A percentile compares a stretch with the other conserved stretches of the same genome.
Conservation (phyloP, 2,113 vertebrate genomes). For the Calidris pygmaea region DNA sequence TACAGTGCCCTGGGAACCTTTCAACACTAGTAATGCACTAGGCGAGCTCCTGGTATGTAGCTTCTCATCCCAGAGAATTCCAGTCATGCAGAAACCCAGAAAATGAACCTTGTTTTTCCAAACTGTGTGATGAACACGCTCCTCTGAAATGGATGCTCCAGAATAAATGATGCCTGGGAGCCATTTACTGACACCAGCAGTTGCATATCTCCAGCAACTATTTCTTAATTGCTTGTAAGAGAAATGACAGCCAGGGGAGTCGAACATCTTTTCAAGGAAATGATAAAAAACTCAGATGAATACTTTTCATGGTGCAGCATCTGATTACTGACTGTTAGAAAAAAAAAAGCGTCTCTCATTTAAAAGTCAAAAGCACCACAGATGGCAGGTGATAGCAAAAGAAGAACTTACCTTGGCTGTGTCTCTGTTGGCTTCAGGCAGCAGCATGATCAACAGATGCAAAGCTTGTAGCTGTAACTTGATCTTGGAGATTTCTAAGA, state of each 20-base stretch:
- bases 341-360: background rate
- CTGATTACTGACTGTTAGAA: background rate
- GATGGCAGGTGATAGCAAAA: background rate
- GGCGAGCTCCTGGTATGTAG: background rate
- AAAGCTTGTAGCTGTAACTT: conserved; percentile 91
- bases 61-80: background rate
- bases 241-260: background rate
- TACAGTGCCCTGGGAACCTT: background rate
- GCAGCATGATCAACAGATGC: conserved; percentile 89
- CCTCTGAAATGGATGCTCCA: background rate
- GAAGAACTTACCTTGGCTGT: conserved; percentile 83
- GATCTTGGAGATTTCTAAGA: conserved; percentile 83
- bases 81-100: background rate
- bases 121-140: rapidly evolving
- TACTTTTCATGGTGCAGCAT: background rate
- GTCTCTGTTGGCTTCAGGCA: conserved; percentile 91
- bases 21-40: background rate
- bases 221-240: background rate
- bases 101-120: background rate
- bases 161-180: background rate
- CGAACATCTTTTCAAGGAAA: background rate
- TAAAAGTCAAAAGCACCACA: background rate
- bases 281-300: background rate
- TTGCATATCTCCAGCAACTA: background rate
- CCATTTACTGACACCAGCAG: background rate